Base-by-base conservation (phyloP, 2,113 vertebrate genomes). In the Corvus hawaiiensis region DNA sequence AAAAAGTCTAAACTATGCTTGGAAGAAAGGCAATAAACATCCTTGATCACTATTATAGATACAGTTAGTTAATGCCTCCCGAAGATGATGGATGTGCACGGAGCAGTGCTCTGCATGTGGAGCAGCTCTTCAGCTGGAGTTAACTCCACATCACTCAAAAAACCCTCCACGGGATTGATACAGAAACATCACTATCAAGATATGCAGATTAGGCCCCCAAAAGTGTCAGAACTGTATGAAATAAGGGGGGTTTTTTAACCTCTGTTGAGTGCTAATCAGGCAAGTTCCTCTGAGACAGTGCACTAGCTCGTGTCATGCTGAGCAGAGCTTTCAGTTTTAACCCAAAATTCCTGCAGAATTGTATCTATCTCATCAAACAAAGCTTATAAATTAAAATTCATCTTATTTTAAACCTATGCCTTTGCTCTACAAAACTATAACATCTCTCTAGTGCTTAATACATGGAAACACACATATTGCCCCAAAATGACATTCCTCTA, bases 71-170 rank as follows among this genome's bases (percentile, higher is more conserved):
- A 32, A 33, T 11, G 17, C 33, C 73, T 83, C 63, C 49, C 16
- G 6, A n/a, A 37, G 28, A 48, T 17, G 22, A 56, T 12, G 66
- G 85, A 73, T 22, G 46, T 1, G 1, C 33, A 30, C 0, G 0
- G 32, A 67, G 28, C 4, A 54, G 52, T 4, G 44, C 64, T 75
- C 66, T 41, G 44, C 49, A 46, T 22, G 30, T 24, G 78, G 66
- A 96, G 75, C 64, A 71, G 21, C 46, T 55, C 69, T 63, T 78
- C 69, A 67, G 35, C 51, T 78, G 56, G 26, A 72, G 26, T 26
- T 41, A 56, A n/a, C 56, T 7, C 48, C 48, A 20, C 10, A 16
- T 10, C 69, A 52, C 55, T 28, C 49, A 43, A 32, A 94, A 95
- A 93, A 37, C 21, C n/a, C 75, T 58, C 71, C 61, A 3, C 0